Percentiles rank a stretch among this genome's conserved stretches.
Evolutionary conservation across 2,888 invertebrate species (phyloP).

Genomic region (Epistrophe grossulariae): DNA sequence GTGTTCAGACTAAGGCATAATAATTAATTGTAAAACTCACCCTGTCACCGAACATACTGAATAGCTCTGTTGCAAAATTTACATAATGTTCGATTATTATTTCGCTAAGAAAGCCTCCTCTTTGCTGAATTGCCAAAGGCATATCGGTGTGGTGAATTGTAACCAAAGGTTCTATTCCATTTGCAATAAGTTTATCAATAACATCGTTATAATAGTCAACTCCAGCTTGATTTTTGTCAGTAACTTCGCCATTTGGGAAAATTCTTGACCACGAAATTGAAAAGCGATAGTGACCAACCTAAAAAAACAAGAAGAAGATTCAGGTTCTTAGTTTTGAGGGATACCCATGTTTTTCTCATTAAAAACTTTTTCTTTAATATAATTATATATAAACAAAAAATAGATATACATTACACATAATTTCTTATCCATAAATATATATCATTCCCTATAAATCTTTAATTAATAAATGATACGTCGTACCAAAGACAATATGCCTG

Average conservation of each 20-base stretch:
- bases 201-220: conserved; percentile 86
- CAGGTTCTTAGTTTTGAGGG: no score
- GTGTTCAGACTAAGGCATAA: no score
- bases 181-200: conserved; percentile 86
- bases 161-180: conserved; percentile 86
- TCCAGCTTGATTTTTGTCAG: conserved; percentile 81
- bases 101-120: conserved; percentile 85
- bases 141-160: conserved; percentile 86
- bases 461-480: no score
- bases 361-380: no score
- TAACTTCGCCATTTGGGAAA: no score
- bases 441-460: no score
- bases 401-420: no score
- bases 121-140: conserved; percentile 85
- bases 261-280: conserved; percentile 88
- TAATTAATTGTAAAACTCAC: conserved; percentile 77
- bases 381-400: no score
- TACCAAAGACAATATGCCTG: no score
- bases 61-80: conserved; percentile 84
- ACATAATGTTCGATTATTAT: conserved; percentile 84
- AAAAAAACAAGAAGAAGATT: not conserved
- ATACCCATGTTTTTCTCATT: no score
- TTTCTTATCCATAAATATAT: no score
- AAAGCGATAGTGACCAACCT: conserved; percentile 85
- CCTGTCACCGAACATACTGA: conserved; percentile 84